Evolutionary conservation across 2,888 invertebrate species (phyloP), one percentile per base, ranked within the genome.

Genomic region (Drosophila algonquin): DNA sequence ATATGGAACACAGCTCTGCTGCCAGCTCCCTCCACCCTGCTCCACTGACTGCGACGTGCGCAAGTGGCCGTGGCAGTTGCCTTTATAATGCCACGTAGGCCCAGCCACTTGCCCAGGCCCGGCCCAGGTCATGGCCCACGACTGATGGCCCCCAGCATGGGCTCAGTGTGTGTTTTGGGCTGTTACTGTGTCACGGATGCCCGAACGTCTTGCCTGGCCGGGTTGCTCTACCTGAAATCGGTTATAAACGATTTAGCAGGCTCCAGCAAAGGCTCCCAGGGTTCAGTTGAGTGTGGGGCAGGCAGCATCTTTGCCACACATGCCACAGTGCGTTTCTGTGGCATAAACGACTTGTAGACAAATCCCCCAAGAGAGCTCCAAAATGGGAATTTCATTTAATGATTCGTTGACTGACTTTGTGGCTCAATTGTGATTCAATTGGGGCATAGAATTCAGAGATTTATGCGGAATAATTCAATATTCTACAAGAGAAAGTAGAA

Each of bases 1-100:
- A 14, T 48, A 16, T 14, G 9, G 1, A n/a, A 14, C 10, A n/a
- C 21, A 30, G 32, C 32, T 18, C 54, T 35, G 3, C 21, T 21
- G 3, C 21, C 21, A 3, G 6, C 8, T 35, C 9, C 53, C 53
- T 8, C 53, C 18, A 0, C 48, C 58, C 50, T 85, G 89, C 80
- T 85, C 88, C 79, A 86, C 88, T 89, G 78, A 86, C 83, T 86
- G 89, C 87, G 87, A 85, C 87, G 85, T 85, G 85, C 81, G 87
- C 90, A 85, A 85, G 85, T 85, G 90, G 90, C 90, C 89, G 81
- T 85, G 75, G 76, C 84, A 73, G 84, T 75, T 89, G 88, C 83
- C 89, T 86, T 84, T 89, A 89, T 84, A 82, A 86, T 89, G 83
- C 88, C 89, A 89, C 83, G 83, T 88, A 63, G 59, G 60, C 52